These are phyloP conservation scores for Fragum whitleyi DNA, from an alignment of 2,888 invertebrate genomes.

Conservation along the genomic window DNA sequence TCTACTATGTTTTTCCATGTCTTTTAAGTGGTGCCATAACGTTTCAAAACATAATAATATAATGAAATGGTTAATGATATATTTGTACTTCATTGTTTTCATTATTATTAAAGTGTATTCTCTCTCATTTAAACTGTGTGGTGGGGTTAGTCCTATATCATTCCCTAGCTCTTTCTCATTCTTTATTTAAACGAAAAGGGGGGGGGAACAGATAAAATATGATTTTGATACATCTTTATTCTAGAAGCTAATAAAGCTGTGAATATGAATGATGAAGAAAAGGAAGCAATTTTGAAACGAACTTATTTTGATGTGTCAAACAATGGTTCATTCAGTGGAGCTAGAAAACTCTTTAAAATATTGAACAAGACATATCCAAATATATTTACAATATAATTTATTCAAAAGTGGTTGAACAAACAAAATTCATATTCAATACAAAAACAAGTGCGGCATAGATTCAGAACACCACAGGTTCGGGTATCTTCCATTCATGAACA, in stretches of 20 bases:
- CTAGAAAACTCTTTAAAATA: constrained; percentile 33
- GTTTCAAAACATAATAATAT: too few relatives aligned
- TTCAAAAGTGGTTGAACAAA: constrained; percentile 41
- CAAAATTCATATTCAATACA: constrained; percentile 43
- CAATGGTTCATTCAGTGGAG: constrained; percentile 32
- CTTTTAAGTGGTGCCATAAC: too few relatives aligned
- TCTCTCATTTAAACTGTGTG: too few relatives aligned
- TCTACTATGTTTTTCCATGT: too few relatives aligned
- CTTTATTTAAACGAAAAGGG: too few relatives aligned
- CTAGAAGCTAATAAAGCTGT: neutral
- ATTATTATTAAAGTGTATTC: too few relatives aligned
- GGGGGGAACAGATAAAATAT: too few relatives aligned
- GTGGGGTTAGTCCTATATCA: too few relatives aligned
- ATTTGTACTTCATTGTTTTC: too few relatives aligned
- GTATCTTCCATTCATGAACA: constrained; percentile 44
- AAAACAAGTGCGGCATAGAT: constrained; percentile 35
- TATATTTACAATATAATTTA: constrained; percentile 24
- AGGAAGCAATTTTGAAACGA: constrained; percentile 23
- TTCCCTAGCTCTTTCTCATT: too few relatives aligned
- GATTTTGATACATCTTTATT: neutral
- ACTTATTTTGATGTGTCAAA: constrained; percentile 35
- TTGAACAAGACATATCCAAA: constrained; percentile 43
- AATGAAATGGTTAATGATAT: too few relatives aligned
- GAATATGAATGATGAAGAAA: constrained; percentile 14
- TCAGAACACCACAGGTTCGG: constrained; percentile 34